These are phyloP conservation scores for Helostoma temminkii DNA, from an alignment of 2,797 vertebrate genomes.

Conservation along the genomic window DNA sequence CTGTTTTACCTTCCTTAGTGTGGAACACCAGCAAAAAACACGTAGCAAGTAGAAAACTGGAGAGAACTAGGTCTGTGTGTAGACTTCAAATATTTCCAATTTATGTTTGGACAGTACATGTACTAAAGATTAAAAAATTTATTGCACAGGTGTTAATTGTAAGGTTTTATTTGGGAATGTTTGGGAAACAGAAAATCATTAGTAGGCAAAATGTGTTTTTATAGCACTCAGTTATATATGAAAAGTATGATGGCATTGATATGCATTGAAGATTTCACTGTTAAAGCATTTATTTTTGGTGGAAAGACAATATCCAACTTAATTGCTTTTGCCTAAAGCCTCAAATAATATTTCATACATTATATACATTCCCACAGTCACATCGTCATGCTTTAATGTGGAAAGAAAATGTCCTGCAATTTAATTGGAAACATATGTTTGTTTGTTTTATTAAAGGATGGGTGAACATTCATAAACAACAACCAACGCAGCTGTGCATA, in stretches of 20 bases:
- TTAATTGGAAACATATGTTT: neutral
- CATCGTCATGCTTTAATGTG: conserved; percentile 4
- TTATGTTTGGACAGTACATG: neutral
- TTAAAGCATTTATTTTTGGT: neutral
- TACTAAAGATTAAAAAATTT: neutral
- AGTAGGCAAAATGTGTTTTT: neutral
- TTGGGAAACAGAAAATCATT: neutral
- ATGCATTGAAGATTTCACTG: neutral
- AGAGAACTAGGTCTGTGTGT: neutral
- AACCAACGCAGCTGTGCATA: neutral
- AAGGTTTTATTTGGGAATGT: neutral
- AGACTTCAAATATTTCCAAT: neutral
- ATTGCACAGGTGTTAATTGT: neutral
- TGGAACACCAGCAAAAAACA: neutral
- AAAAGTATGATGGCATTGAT: too few species aligned
- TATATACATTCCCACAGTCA: neutral
- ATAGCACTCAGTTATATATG: neutral
- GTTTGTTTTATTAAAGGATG: neutral
- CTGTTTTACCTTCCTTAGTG: neutral
- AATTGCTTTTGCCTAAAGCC: neutral
- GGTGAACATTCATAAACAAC: neutral
- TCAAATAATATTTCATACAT: too few species aligned
- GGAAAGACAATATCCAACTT: neutral
- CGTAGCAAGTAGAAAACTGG: neutral
- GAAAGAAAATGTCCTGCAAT: conserved; percentile 9